Conservation (phyloP, 2,888 invertebrate species). For the Argyresthia goedartella region DNA sequence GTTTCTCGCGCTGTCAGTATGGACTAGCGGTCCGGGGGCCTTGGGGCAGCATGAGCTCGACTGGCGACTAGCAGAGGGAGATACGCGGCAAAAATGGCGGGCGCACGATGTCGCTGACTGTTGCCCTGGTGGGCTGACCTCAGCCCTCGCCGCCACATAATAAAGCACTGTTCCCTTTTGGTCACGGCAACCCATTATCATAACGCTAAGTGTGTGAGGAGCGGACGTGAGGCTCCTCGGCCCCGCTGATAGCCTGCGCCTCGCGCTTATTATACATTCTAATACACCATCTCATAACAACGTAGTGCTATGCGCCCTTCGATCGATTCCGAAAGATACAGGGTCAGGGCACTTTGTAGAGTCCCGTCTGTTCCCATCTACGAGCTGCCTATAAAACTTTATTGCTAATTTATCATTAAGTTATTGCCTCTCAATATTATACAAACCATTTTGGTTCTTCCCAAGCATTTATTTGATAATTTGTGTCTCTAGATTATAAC, state of each 20-base stretch:
- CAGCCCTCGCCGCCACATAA: constrained; percentile 23
- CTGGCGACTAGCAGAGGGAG: constrained; percentile 28
- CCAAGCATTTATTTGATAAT: no score
- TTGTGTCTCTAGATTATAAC: no score
- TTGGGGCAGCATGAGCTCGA: constrained; percentile 23
- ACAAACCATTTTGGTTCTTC: no score
- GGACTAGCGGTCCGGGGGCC: constrained; percentile 20
- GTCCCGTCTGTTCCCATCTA: constrained; percentile 19
- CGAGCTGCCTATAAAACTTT: constrained; percentile 29
- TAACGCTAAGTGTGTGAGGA: constrained; percentile 40
- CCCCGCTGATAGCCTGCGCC: constrained; percentile 21
- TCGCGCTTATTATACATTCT: constrained; percentile 41
- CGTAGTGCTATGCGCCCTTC: constrained; percentile 16
- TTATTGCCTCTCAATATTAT: neutral
- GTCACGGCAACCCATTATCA: constrained; percentile 47
- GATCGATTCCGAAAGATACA: constrained; percentile 43
- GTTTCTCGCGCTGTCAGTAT: constrained; percentile 30
- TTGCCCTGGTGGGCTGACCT: constrained; percentile 21
- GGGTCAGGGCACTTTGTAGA: constrained; percentile 28
- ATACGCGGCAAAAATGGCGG: constrained; percentile 42
- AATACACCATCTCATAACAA: constrained; percentile 32
- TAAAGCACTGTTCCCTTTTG: constrained; percentile 35
- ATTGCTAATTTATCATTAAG: constrained; percentile 19
- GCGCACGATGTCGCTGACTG: constrained; percentile 39
- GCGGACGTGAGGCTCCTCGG: constrained; percentile 20